Percentiles rank a stretch among this genome's conserved stretches.
Conservation (phyloP, 2,888 invertebrate genomes). For the Drosophila trichaetosa region DNA sequence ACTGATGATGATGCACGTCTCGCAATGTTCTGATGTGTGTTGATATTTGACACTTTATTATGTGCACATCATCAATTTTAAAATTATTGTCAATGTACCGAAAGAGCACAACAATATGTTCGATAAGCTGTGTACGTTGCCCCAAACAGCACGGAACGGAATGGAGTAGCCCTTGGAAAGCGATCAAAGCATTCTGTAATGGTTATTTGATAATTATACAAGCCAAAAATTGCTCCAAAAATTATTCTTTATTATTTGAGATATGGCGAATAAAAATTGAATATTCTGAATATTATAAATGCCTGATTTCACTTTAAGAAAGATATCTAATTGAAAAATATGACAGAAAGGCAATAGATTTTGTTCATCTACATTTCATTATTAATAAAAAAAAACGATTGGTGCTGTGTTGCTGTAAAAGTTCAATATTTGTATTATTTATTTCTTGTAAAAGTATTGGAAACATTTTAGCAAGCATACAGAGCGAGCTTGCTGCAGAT, state of each 20-base stretch:
- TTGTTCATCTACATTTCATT: background rate
- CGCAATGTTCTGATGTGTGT: slow-evolving; percentile 66
- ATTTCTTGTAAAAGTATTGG: background rate
- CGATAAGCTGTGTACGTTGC: slow-evolving; percentile 13
- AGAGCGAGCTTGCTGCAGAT: background rate
- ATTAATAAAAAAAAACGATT: background rate
- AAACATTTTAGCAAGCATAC: background rate
- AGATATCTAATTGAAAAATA: background rate
- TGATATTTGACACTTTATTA: slow-evolving; percentile 81
- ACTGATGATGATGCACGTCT: slow-evolving; percentile 61
- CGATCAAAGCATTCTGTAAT: background rate
- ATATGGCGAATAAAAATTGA: background rate
- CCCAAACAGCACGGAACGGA: background rate
- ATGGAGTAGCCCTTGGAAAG: background rate
- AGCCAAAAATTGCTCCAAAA: background rate
- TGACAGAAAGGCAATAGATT: background rate
- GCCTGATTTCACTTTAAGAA: background rate
- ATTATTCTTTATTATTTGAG: background rate
- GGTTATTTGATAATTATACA: slow-evolving; percentile 1
- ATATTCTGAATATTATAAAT: background rate
- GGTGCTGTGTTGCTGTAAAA: background rate
- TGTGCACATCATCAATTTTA: slow-evolving; percentile 82
- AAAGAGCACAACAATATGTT: slow-evolving; percentile 41
- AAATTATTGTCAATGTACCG: slow-evolving; percentile 65
- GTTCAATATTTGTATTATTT: background rate